Conservation (phyloP, 2,113 vertebrate species). For the Acrocephalus kingi region DNA sequence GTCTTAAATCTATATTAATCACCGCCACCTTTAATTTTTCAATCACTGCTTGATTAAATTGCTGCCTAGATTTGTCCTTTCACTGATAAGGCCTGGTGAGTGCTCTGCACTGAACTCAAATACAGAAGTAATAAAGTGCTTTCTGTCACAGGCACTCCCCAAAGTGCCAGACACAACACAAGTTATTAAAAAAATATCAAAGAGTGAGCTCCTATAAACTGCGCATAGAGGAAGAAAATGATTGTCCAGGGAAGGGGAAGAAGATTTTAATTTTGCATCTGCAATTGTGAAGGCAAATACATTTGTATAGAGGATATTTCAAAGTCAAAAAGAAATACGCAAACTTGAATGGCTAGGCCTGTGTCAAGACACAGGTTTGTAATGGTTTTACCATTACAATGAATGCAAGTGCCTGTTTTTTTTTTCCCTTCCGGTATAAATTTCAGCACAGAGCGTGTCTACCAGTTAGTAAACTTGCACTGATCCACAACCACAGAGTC, state of each 20-base stretch:
- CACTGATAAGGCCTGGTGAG: background rate
- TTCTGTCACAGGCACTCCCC: conserved; percentile 37
- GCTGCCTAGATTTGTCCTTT: conserved; percentile 1
- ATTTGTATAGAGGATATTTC: conserved; percentile 27
- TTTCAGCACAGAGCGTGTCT: background rate
- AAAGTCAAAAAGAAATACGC: conserved; percentile 11
- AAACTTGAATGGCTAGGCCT: background rate
- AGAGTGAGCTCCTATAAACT: conserved; percentile 22
- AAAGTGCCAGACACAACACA: conserved; percentile 25
- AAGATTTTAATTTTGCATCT: conserved; percentile 24
- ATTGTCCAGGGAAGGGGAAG: conserved; percentile 2
- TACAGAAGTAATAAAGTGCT: conserved; percentile 60
- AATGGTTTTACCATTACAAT: background rate
- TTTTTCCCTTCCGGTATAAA: background rate
- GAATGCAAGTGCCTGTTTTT: background rate
- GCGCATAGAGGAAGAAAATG: background rate
- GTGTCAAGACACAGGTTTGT: background rate
- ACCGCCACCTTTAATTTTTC: conserved; percentile 36
- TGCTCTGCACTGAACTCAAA: conserved; percentile 11
- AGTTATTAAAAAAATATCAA: conserved; percentile 54
- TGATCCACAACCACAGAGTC: background rate
- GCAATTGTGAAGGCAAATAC: conserved; percentile 42
- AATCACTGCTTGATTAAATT: conserved; percentile 64
- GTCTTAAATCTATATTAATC: conserved; percentile 48
- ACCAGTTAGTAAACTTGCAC: background rate